phyloP scores from a whole-genome alignment of 2,113 vertebrate species.

The Nyctereutes procyonoides region DNA sequence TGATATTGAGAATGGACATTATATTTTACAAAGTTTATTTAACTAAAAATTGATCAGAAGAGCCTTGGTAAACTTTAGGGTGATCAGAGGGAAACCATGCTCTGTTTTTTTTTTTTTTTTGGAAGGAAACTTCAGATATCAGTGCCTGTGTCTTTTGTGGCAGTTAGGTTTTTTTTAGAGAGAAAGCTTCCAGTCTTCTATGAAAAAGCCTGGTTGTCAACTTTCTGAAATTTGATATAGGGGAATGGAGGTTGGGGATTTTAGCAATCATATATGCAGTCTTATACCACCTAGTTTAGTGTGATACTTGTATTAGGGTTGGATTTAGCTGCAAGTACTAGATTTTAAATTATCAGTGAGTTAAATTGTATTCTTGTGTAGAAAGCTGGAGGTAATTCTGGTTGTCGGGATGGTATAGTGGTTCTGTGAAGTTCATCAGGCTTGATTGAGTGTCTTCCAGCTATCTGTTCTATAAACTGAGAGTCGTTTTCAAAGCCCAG shows the following conservation, averaged over 20 bases:
- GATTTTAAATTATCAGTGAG: not conserved
- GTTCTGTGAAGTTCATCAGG: not conserved
- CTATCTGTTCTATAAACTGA: not conserved
- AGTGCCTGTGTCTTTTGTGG: not conserved
- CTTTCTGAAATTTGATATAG: constrained; percentile 49
- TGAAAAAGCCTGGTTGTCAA: constrained; percentile 34
- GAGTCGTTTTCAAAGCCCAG: not conserved
- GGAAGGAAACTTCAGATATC: not conserved
- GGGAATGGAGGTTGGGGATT: not conserved
- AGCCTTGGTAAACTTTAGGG: not conserved
- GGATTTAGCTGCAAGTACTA: not conserved
- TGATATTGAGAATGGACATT: not conserved
- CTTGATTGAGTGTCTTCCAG: not conserved
- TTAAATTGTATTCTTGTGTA: constrained; percentile 21
- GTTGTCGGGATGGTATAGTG: not conserved
- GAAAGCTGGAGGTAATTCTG: not conserved
- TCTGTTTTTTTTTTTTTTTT: not conserved
- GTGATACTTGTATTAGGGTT: not conserved
- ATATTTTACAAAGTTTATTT: not conserved
- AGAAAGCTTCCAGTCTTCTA: not conserved
- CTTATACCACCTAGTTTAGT: not conserved
- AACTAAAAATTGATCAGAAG: constrained; percentile 21
- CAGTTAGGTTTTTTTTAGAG: not conserved
- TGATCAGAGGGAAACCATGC: not conserved
- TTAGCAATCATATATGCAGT: not conserved